Base-by-base conservation (phyloP, 2,888 invertebrate genomes). In the Caenorhabditis macrosperma region DNA sequence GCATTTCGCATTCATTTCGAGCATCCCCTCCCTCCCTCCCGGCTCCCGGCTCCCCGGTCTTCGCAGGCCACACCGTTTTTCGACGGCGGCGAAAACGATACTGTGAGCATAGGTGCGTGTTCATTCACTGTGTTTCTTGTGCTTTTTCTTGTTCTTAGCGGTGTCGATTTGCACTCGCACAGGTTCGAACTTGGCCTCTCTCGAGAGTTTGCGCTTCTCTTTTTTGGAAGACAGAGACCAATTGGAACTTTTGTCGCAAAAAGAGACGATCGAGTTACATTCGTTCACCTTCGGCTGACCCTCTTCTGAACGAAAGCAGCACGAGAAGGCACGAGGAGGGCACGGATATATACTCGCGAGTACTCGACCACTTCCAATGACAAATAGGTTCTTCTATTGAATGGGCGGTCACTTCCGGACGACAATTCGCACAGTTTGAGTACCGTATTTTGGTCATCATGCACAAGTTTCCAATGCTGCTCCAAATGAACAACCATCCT, bases 241-340 rank as follows among this genome's bases (percentile, higher is more conserved):
- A 52, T 69, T 60, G 69, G 69, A 69, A 60, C 69, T 69, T 69
- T 52, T 52, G 28, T 35, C 50, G 59, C 38, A 44, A 60, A 26
- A 20, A 38, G 52, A 38, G 50, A 30, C 17, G 55, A 67, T 67
- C 67, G 9, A n/a, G 24, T 67, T 67, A 24, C 66, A 12, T 12
- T 10, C 38, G 15, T 15, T 5, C 30, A n/a, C 41, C 12, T 26
- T 41, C 22, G n/a, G 24, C 30, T 66, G 66, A 66, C 54, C n/a
- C 44, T 6, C 3, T 30, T 20, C 9, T 33, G 12, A 26, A 59
- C 9, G 38, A 22, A 50, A 50, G 48, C n/a, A 50, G n/a, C 64
- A 64, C 46, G 20, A 41, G 15, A 15, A 22, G n/a, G 15, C n/a
- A 50, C 50, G 50, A 26, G 50, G 24, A 17, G 15, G 38, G 38